Evolutionary conservation across 2,797 vertebrate species (phyloP).

Genomic region (Schizothorax lantsangensis): DNA sequence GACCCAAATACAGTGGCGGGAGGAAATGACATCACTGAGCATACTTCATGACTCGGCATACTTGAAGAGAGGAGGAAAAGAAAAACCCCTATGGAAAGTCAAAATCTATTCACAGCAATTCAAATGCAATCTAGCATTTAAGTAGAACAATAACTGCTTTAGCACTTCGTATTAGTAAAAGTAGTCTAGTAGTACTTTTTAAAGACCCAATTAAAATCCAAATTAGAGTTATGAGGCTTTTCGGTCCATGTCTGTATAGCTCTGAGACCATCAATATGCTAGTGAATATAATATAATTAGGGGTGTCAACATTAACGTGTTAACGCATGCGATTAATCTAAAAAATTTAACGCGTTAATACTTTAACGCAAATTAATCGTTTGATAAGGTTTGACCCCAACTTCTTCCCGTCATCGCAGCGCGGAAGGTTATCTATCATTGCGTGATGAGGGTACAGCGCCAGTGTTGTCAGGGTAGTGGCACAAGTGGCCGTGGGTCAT

Average conservation of each 20-base stretch:
- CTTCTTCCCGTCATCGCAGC: too few relatives aligned
- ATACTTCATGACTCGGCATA: conserved; percentile 19
- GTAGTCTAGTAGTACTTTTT: not conserved
- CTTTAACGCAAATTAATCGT: too few relatives aligned
- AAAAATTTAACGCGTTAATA: too few relatives aligned
- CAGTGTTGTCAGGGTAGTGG: too few relatives aligned
- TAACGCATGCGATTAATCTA: too few relatives aligned
- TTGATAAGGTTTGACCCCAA: too few relatives aligned
- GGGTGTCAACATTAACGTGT: too few relatives aligned
- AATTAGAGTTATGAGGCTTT: not conserved
- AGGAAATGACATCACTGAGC: conserved; percentile 34
- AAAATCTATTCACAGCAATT: not conserved
- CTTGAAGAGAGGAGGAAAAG: not conserved
- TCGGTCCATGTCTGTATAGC: not conserved
- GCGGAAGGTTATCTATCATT: too few relatives aligned
- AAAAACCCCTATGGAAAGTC: not conserved
- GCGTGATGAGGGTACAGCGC: too few relatives aligned
- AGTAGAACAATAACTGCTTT: not conserved
- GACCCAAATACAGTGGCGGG: not conserved
- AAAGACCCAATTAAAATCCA: not conserved
- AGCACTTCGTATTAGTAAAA: not conserved
- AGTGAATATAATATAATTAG: not conserved
- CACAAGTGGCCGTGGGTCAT: too few relatives aligned
- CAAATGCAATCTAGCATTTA: not conserved
- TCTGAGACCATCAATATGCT: not conserved